Conservation (phyloP, 2,888 invertebrate genomes). For the Noctua fimbriata region DNA sequence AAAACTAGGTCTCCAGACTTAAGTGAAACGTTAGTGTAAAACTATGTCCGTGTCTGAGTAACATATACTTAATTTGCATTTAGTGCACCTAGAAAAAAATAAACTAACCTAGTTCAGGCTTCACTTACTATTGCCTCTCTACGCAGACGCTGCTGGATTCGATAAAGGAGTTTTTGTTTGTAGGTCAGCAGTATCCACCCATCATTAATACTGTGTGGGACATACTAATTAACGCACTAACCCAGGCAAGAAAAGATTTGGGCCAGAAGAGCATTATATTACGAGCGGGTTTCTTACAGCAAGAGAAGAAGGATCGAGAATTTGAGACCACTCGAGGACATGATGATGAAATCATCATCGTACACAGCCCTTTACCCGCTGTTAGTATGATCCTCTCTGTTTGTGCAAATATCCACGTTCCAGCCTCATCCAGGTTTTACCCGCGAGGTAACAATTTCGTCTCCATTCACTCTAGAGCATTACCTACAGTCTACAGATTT, state of each 20-base stretch:
- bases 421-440: no score
- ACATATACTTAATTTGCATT: constrained; percentile 21
- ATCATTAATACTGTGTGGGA: background rate
- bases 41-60: constrained; percentile 27
- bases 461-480: background rate
- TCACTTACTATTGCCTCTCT: background rate
- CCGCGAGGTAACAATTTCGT: no score
- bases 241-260: background rate
- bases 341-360: no score
- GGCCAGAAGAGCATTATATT: background rate
- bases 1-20: constrained; percentile 56
- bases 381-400: no score
- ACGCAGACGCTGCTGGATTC: background rate
- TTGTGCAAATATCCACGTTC: no score
- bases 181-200: no score
- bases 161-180: background rate
- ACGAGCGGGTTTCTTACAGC: background rate
- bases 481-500: no score
- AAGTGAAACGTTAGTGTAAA: constrained; percentile 35
- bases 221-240: background rate
- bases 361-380: no score
- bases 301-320: background rate
- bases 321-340: no score
- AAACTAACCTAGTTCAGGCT: background rate
- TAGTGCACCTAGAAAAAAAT: background rate